Base-by-base conservation (phyloP, 2,888 invertebrate genomes). In the Acronicta psi region DNA sequence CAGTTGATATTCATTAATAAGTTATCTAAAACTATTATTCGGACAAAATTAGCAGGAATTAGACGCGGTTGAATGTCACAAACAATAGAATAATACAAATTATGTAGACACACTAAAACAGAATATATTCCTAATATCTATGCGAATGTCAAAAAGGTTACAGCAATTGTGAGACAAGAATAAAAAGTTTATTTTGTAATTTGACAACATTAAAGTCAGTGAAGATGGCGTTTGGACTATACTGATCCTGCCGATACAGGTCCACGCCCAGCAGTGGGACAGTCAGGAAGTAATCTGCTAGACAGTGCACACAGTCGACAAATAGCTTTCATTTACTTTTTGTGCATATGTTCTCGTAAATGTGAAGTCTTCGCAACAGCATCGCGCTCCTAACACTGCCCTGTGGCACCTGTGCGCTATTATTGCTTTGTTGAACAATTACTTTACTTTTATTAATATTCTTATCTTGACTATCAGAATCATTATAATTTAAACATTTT, bases 321-420 rank as follows among this genome's bases (percentile, higher is more conserved):
- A 7, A 6, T 34, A 1, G 34, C 9, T n/a, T 0, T 55, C 44
- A 68, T 18, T 56, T 69, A 4, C 16, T 18, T 10, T 63, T 62
- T 0, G 34, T 46, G 23, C 42, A 36, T 1, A 63, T 37, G 7
- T 44, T 51, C 16, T 66, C 57, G 9, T 58, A 69, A 4, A 66
- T 29, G 5, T 44, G 23, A 0, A 66, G 43, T 10, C 64, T 51
- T 1, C 64, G 31, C 3, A 47, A 20, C 0, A 66, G 25, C 1
- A 52, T n/a, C 0, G 36, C 2, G n/a, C 9, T 51, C 6, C 17
- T 31, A 5, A 63, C 23, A 3, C 14, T n/a, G 13, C n/a, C n/a
- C n/a, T n/a, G n/a, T n/a, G 6, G 11, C 8, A 9, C n/a, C n/a
- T n/a, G 17, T 9, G n/a, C 31, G 6, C 13, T 2, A 0, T 2